Evolutionary conservation across 2,888 invertebrate genomes (phyloP).

Genomic region (Pyrochroa serraticornis): DNA sequence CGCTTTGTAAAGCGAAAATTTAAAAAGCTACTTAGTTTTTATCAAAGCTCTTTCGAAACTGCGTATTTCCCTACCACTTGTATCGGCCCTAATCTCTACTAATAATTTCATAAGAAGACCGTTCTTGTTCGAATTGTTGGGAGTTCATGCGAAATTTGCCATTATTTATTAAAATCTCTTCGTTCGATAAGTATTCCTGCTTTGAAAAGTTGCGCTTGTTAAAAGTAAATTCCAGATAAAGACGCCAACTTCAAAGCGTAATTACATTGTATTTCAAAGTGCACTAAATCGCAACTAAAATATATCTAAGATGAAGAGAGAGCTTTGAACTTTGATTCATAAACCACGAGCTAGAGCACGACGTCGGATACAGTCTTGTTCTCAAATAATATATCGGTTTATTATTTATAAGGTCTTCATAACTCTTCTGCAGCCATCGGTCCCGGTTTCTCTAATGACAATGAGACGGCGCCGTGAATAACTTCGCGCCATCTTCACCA

Average conservation of each 20-base stretch:
- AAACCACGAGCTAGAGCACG: conserved; percentile 46
- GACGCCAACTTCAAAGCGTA: conserved; percentile 28
- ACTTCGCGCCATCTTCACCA: no score
- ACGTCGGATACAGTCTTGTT: conserved; percentile 54
- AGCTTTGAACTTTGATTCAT: conserved; percentile 44
- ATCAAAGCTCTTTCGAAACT: not conserved
- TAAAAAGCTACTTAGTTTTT: no score
- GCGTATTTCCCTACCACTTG: no score
- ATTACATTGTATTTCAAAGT: conserved; percentile 32
- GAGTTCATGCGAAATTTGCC: conserved; percentile 4
- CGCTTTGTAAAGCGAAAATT: no score
- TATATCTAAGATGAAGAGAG: conserved; percentile 29
- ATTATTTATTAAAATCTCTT: conserved; percentile 5
- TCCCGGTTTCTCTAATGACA: conserved; percentile 15
- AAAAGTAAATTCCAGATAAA: conserved; percentile 23
- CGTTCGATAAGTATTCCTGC: not conserved
- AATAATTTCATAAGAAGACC: no score
- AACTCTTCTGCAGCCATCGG: conserved; percentile 54
- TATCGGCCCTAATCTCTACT: no score
- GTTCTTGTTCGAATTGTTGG: not conserved
- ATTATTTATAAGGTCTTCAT: conserved; percentile 56
- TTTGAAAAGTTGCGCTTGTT: conserved; percentile 15
- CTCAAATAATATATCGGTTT: conserved; percentile 55
- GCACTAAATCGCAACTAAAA: conserved; percentile 28
- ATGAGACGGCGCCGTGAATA: no score